Evolutionary conservation across 1,140 invertebrate genomes (phyloP).

Genomic region (Trachelipus rathkii): DNA sequence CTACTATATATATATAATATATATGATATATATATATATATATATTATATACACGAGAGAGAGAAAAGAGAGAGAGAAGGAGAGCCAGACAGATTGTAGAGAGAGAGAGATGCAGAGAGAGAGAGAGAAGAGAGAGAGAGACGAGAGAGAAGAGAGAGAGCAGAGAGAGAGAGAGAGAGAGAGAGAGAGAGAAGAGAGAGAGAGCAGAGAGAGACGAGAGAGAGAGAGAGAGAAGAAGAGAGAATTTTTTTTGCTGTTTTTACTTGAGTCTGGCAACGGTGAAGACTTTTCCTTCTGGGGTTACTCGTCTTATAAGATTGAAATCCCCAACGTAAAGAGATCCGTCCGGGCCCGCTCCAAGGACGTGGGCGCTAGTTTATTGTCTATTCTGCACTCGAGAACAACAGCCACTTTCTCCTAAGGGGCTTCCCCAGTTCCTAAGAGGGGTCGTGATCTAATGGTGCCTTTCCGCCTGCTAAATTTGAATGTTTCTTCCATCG

Average conservation of each 20-base stretch:
- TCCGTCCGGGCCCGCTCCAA: slow-evolving; percentile 82
- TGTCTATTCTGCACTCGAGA: slow-evolving; percentile 72
- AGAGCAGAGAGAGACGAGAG: too few relatives aligned
- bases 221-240: too few relatives aligned
- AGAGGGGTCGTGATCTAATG: slow-evolving; percentile 80
- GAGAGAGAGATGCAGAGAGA: too few relatives aligned
- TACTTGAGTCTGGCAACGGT: slow-evolving; percentile 87
- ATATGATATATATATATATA: too few relatives aligned
- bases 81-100: too few relatives aligned
- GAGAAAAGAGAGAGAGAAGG: too few relatives aligned
- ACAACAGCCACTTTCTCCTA: slow-evolving; percentile 71
- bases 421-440: slow-evolving; percentile 89
- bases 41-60: too few relatives aligned
- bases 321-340: slow-evolving; percentile 93
- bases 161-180: too few relatives aligned
- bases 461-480: slow-evolving; percentile 87
- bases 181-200: too few relatives aligned
- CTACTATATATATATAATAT: too few relatives aligned
- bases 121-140: too few relatives aligned
- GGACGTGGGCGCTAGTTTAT: slow-evolving; percentile 78
- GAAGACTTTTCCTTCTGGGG: slow-evolving; percentile 77
- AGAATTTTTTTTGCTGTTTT: slow-evolving; percentile 51
- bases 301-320: slow-evolving; percentile 85
- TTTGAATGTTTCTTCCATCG: slow-evolving; percentile 94
- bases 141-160: too few relatives aligned